Evolutionary conservation across 2,113 vertebrate genomes (phyloP).

Genomic region (Lophochroa leadbeateri): DNA sequence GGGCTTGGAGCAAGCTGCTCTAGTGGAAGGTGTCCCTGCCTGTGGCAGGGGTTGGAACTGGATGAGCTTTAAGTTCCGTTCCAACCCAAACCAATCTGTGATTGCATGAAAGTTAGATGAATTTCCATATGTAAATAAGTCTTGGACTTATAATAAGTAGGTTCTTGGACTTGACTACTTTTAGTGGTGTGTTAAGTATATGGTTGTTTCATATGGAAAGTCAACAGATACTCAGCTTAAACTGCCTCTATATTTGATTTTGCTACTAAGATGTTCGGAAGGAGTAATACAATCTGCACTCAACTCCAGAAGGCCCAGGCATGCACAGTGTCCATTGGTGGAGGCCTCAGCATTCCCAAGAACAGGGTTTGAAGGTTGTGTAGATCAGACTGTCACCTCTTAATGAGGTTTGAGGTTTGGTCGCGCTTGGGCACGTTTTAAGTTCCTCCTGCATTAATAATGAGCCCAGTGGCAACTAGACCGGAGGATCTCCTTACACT

Average conservation of each 20-base stretch:
- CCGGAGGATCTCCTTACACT: not conserved
- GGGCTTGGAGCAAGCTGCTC: not conserved
- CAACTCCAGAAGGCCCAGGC: not conserved
- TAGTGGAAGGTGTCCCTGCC: not conserved
- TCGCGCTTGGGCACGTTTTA: not conserved
- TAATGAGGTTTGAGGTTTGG: not conserved
- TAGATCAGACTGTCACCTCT: not conserved
- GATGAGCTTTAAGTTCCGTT: not conserved
- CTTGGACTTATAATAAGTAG: not conserved
- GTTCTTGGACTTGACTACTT: accelerated
- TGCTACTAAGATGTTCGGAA: not conserved
- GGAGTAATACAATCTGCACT: not conserved
- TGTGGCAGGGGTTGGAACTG: not conserved
- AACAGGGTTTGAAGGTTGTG: not conserved
- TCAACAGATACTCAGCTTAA: accelerated
- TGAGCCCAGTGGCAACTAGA: not conserved
- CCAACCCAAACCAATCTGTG: not conserved
- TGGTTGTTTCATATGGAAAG: not conserved
- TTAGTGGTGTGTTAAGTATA: no score
- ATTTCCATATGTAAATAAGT: not conserved
- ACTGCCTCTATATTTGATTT: accelerated
- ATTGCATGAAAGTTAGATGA: not conserved
- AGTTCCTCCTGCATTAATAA: not conserved
- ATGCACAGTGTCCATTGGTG: accelerated
- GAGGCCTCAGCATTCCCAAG: not conserved